phyloP scores from a whole-genome alignment of 1,140 invertebrate genomes.

The Leptestheria dahalacensis region DNA sequence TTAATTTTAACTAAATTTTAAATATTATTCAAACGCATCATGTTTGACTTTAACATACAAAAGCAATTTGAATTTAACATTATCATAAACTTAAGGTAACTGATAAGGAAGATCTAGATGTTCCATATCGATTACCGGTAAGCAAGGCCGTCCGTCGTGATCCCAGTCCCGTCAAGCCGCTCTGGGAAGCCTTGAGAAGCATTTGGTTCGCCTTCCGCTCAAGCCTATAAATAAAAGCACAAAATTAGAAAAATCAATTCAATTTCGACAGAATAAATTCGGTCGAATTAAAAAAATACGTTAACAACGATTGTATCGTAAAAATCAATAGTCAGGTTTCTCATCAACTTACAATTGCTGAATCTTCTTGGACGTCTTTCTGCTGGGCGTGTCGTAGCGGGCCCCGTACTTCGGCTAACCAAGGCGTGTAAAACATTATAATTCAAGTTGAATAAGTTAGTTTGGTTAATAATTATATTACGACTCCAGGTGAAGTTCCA shows the following conservation, averaged over 20 bases:
- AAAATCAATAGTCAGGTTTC: too few relatives aligned
- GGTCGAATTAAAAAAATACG: too few relatives aligned
- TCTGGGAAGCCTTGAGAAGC: slow-evolving; percentile 66
- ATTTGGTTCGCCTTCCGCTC: slow-evolving; percentile 77
- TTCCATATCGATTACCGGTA: neutral
- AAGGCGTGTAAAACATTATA: neutral
- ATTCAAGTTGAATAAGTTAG: neutral
- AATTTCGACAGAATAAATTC: slow-evolving; percentile 18
- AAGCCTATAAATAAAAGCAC: slow-evolving; percentile 32
- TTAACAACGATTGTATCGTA: too few relatives aligned
- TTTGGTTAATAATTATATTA: slow-evolving; percentile 5
- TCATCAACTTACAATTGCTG: slow-evolving; percentile 45
- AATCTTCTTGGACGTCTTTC: slow-evolving; percentile 38
- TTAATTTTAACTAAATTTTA: too few relatives aligned
- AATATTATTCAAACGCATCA: too few relatives aligned
- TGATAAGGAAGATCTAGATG: too few relatives aligned
- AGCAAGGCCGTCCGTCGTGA: neutral
- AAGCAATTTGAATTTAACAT: too few relatives aligned
- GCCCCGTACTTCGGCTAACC: slow-evolving; percentile 29
- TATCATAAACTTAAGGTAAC: too few relatives aligned
- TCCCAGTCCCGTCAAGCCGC: slow-evolving; percentile 49
- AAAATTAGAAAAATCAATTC: slow-evolving; percentile 14
- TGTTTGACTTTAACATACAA: too few relatives aligned
- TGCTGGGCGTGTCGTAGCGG: slow-evolving; percentile 36
- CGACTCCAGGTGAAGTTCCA: slow-evolving; percentile 20